Evolutionary conservation across 1,140 invertebrate species (phyloP), one percentile per base, ranked within the genome.

Genomic region (Euglossa dilemma): DNA sequence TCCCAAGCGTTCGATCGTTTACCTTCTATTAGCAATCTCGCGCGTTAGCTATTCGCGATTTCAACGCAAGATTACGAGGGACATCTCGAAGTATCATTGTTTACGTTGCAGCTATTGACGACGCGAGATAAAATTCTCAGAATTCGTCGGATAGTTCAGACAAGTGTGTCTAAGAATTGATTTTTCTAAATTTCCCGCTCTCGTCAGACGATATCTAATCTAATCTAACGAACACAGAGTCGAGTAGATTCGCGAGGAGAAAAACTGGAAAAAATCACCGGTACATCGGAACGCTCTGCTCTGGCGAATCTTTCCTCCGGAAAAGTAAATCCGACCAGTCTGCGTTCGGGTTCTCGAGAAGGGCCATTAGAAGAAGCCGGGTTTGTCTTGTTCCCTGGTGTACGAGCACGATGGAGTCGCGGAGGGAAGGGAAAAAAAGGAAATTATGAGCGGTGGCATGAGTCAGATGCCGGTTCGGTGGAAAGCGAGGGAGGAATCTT

Each of bases 391-490:
- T 16, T 11, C 18, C 18, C 6, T 28, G 4, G 28, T 12, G 20
- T 47, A 18, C 72, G 23, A 52, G n/a, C 9, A 43, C 20, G 50
- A 71, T 16, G 25, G n/a, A 16, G 6, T 23, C 0, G 18, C 2
- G 0, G 59, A 47, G 23, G 23, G 11, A 28, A 25, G 6, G 25
- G 2, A 45, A 74, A 23, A 45, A 61, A 61, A 45, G 7, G 43
- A 59, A n/a, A 73, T 69, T 80, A 70, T 57, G 69, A 85, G 1
- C 56, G n/a, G 50, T 72, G 47, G 47, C 43, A n/a, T 77, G 84
- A 86, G 78, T 85, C 85, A 86, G 78, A 78, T 25, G 47, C 16
- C n/a, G 36, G 25, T 69, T 64, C 47, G 28, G 23, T 16, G 14
- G 12, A 69, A 43, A 50, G 25, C 25, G 6, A 50, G 47, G 50